Evolutionary conservation across 1,140 invertebrate species (phyloP).

Genomic region (Augochlora pura): DNA sequence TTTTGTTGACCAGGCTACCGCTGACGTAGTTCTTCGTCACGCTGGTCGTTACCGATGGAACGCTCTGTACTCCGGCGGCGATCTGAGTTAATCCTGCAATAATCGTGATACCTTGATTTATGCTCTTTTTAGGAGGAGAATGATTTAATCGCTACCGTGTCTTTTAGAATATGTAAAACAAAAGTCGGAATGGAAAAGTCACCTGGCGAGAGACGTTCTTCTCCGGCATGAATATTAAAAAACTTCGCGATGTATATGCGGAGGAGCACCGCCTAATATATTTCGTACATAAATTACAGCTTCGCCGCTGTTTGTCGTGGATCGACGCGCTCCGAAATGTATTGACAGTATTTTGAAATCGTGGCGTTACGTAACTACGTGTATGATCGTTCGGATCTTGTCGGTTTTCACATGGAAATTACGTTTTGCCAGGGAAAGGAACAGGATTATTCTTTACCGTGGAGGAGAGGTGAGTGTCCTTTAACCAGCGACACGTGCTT

Average conservation of each 20-base stretch:
- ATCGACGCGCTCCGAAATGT: background rate
- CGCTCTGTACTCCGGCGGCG: background rate
- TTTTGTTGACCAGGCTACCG: background rate
- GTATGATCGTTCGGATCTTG: background rate
- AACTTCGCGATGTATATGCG: background rate
- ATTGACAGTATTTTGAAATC: background rate
- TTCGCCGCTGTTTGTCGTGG: background rate
- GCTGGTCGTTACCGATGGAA: background rate
- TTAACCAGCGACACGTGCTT: background rate
- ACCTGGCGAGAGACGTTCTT: background rate
- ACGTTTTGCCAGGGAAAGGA: background rate
- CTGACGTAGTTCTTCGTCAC: background rate
- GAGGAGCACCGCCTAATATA: background rate
- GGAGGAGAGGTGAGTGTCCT: background rate
- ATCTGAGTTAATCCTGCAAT: background rate
- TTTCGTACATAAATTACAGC: slow-evolving; percentile 16
- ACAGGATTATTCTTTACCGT: background rate
- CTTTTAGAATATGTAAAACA: background rate
- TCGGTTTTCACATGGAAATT: background rate
- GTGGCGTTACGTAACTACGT: background rate
- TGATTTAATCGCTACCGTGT: too few relatives aligned
- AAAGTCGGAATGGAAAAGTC: background rate
- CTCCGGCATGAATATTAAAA: background rate
- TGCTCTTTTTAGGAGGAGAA: too few relatives aligned
- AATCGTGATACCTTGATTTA: background rate